These are phyloP conservation scores for Monopis laevigella DNA, from an alignment of 2,888 invertebrate species.

Conservation along the genomic window DNA sequence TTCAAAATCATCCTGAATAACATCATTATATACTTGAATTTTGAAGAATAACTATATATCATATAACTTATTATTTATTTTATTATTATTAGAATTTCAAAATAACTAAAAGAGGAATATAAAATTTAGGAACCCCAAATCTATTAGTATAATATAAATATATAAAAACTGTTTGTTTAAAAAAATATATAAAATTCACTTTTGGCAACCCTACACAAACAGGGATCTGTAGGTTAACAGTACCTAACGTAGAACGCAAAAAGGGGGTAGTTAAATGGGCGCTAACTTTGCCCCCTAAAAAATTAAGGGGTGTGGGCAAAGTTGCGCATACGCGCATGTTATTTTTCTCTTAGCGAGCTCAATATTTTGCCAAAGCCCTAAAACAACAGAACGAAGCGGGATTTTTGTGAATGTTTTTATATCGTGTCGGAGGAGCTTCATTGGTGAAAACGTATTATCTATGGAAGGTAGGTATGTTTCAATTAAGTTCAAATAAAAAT, in stretches of 20 bases:
- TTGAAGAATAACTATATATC: too few species aligned
- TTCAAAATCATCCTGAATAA: too few species aligned
- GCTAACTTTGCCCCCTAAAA: neutral
- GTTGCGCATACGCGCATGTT: conserved; percentile 27
- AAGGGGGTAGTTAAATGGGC: conserved; percentile 3
- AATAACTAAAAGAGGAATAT: too few species aligned
- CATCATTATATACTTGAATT: too few species aligned
- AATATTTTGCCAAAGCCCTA: conserved; percentile 53
- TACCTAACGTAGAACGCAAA: conserved; percentile 14
- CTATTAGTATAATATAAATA: too few species aligned
- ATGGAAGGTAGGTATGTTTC: conserved; percentile 16
- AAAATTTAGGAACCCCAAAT: too few species aligned
- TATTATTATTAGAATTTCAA: too few species aligned
- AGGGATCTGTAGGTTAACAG: conserved; percentile 23
- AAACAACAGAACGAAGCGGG: conserved; percentile 38
- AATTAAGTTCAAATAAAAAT: neutral
- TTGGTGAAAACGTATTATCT: conserved; percentile 34
- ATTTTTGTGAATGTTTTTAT: conserved; percentile 34
- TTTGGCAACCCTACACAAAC: conserved; percentile 24
- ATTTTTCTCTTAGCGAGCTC: conserved; percentile 45
- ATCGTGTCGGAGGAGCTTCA: conserved; percentile 33
- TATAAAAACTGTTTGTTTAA: too few species aligned
- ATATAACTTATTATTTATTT: too few species aligned
- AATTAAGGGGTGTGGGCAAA: neutral
- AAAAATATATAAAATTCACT: too few species aligned